These are phyloP conservation scores for Hermodice carunculata DNA, from an alignment of 2,888 invertebrate species.

Conservation along the genomic window DNA sequence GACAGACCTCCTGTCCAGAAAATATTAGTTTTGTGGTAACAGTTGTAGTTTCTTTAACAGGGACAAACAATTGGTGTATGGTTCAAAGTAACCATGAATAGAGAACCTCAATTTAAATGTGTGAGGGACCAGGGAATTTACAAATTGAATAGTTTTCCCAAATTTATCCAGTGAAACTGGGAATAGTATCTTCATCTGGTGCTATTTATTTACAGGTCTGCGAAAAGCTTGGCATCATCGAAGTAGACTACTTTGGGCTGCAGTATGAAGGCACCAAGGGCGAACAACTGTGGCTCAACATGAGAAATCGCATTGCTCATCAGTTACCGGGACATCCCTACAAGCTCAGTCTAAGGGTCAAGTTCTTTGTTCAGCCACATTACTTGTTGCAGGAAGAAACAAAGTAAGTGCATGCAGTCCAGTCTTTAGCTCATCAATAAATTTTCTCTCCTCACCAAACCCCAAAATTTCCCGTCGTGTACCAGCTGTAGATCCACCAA, in stretches of 20 bases:
- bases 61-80: no score
- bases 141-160: no score
- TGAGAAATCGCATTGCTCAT: slow-evolving; percentile 82
- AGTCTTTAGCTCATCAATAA: no score
- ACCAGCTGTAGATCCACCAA: no score
- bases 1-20: no score
- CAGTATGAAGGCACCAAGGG: slow-evolving; percentile 79
- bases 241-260: slow-evolving; percentile 86
- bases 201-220: slow-evolving; percentile 78
- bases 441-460: no score
- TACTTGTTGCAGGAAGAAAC: slow-evolving; percentile 87
- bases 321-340: slow-evolving; percentile 78
- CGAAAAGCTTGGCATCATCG: slow-evolving; percentile 83
- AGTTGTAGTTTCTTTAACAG: no score
- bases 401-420: slow-evolving; percentile 72
- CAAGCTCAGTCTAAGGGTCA: slow-evolving; percentile 82
- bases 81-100: no score
- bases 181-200: no score
- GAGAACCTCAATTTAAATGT: not conserved
- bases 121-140: not conserved
- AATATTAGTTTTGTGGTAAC: no score
- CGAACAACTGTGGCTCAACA: slow-evolving; percentile 87
- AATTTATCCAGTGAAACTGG: no score
- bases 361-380: slow-evolving; percentile 94
- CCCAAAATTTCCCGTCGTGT: no score